These are phyloP conservation scores for Branchinecta sandiegonensis DNA, from an alignment of 2,888 invertebrate species.

Conservation along the genomic window DNA sequence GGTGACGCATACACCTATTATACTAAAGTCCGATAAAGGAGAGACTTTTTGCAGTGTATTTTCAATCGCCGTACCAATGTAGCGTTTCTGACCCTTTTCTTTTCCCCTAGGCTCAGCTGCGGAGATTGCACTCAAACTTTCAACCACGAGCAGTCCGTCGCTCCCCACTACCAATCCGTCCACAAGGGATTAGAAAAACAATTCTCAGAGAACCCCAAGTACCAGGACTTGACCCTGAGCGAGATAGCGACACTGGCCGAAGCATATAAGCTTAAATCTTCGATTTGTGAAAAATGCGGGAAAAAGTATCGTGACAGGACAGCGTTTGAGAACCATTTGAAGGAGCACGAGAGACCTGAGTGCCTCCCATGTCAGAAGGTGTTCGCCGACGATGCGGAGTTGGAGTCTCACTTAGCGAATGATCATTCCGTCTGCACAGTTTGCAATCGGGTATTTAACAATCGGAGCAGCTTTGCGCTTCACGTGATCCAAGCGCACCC, in stretches of 20 bases:
- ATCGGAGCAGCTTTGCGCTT: not conserved
- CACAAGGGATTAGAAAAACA: not conserved
- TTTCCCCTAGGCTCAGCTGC: not conserved
- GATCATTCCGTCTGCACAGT: slow-evolving; percentile 23
- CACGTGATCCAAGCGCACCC: slow-evolving; percentile 10
- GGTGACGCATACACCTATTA: no score
- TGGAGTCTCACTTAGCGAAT: not conserved
- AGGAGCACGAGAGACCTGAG: not conserved
- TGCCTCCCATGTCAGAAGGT: slow-evolving; percentile 25
- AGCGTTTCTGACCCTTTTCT: not conserved
- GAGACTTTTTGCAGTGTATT: no score
- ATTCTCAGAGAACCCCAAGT: not conserved
- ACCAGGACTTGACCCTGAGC: not conserved
- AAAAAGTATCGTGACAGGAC: not conserved
- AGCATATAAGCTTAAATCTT: not conserved
- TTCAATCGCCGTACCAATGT: no score
- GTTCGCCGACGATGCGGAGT: slow-evolving; percentile 23
- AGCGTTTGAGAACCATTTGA: not conserved
- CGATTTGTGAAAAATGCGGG: no score
- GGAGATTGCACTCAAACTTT: not conserved
- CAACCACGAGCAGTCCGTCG: not conserved
- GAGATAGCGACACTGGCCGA: not conserved
- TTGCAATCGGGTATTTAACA: not conserved
- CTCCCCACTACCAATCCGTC: not conserved
- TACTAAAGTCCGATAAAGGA: no score